Base-by-base conservation (phyloP, 2,797 vertebrate genomes). In the Microctenopoma stevenorrisi region DNA sequence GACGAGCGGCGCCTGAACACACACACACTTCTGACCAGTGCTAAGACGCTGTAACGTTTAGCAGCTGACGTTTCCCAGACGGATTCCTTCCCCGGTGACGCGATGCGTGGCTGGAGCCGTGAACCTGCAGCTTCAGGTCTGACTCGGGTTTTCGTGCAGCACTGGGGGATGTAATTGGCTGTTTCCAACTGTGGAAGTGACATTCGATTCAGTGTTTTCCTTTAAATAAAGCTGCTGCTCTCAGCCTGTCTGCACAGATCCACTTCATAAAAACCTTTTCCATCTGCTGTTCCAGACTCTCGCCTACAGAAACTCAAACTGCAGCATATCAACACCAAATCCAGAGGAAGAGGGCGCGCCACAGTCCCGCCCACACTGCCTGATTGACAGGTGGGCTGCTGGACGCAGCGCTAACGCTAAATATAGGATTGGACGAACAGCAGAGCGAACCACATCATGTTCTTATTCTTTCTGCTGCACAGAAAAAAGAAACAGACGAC, bases 231-330 rank as follows among this genome's bases (percentile, higher is more conserved):
- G 75, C 83, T 72, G 79, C 75, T 79, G 30, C 26, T 52, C 58
- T 75, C 61, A 2, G 69, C 68, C 80, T 22, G 66, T 83, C 74
- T 74, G 68, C 62, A 49, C 62, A 16, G 44, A 80, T 68, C 63
- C 79, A 54, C 1, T 76, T 69, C 77, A 77, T 74, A 67, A 82
- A 81, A 76, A 56, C 44, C 78, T 81, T 86, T 88, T 86, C 86
- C 86, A 79, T 83, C 79, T 81, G 84, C 69, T 76, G 67, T 18
- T 84, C 70, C 83, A 81, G 81, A 82, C 81, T 80, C 72, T 78
- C 78, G 75, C 86, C 81, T 72, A 82, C 79, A 64, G 64, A 77
- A 77, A 46, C 52, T 18, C 69, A 51, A 64, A 60, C 63, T 30
- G 54, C 62, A 40, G 10, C 9, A 40, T 40, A 48, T 22, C 43